Conservation (phyloP, 2,797 vertebrate species). For the Podarcis siculus region DNA sequence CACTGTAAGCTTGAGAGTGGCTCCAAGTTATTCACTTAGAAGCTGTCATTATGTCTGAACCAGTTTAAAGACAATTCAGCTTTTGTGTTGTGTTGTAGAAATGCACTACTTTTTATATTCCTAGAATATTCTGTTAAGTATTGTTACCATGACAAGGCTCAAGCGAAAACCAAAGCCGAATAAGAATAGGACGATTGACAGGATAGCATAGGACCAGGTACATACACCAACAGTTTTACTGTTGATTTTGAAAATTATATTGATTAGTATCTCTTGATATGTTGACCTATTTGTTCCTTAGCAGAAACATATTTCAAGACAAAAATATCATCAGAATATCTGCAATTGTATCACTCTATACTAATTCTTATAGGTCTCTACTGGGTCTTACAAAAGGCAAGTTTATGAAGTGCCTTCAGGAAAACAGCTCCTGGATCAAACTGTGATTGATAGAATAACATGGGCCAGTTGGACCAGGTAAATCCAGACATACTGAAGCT, state of each 20-base stretch:
- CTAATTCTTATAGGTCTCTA: constrained; percentile 86
- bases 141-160: neutral
- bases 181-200: no score
- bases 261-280: neutral
- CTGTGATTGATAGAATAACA: constrained; percentile 93
- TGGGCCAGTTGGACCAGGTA: constrained; percentile 99
- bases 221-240: neutral
- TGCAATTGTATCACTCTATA: constrained; percentile 28
- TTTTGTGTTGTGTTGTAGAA: neutral
- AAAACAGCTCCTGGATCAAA: constrained; percentile 92
- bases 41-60: neutral
- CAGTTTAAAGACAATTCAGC: neutral
- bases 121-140: neutral
- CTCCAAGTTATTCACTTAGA: neutral
- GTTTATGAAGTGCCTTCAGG: constrained; percentile 99
- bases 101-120: neutral
- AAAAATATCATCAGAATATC: neutral
- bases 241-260: neutral
- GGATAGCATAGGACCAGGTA: no score
- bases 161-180: no score
- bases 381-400: constrained; percentile 94
- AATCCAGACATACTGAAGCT: constrained; percentile 34
- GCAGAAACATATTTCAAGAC: neutral
- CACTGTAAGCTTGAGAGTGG: neutral
- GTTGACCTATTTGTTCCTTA: neutral